Conservation (phyloP, 2,888 invertebrate species). For the Atethmia centrago region DNA sequence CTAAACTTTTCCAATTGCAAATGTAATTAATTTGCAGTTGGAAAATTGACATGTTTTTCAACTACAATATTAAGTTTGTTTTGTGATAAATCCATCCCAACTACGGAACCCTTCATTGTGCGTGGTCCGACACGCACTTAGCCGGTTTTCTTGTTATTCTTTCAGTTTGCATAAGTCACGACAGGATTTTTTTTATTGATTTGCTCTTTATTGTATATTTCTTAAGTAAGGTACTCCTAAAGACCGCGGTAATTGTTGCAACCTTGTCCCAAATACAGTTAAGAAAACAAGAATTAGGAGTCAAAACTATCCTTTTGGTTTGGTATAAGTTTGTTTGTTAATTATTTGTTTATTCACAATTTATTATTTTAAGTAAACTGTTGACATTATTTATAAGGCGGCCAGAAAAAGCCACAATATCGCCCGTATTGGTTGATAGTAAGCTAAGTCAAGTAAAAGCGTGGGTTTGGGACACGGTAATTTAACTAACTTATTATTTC, state of each 20-base stretch:
- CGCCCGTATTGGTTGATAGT: not conserved
- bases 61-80: no score
- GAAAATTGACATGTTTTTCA: no score
- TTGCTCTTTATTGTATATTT: not conserved
- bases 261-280: not conserved
- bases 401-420: not conserved
- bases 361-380: not conserved
- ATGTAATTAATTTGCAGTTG: no score
- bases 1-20: no score
- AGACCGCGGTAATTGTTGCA: not conserved
- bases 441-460: not conserved
- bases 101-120: no score
- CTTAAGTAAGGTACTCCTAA: not conserved
- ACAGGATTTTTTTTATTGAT: not conserved
- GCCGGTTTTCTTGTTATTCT: not conserved
- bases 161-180: not conserved
- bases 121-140: no score
- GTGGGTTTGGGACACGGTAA: not conserved
- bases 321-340: not conserved
- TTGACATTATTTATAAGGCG: not conserved
- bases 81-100: no score
- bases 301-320: not conserved
- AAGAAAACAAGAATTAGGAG: not conserved
- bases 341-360: not conserved
- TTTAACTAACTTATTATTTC: conserved; percentile 22